phyloP scores from a whole-genome alignment of 2,797 vertebrate genomes.

The Babyrousa celebensis region DNA sequence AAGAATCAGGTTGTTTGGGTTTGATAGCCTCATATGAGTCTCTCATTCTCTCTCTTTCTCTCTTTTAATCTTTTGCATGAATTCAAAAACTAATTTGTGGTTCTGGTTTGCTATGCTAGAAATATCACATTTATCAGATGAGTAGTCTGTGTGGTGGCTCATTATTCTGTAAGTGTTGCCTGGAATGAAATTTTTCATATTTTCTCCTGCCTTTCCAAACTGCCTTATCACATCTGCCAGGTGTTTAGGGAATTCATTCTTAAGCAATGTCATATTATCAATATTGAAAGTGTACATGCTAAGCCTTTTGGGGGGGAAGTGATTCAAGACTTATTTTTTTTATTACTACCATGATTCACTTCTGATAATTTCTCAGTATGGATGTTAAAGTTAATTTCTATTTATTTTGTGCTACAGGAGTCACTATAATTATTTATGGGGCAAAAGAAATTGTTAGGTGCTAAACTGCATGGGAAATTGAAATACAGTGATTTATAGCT shows the following conservation, averaged over 20 bases:
- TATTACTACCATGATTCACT: not conserved
- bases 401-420: not conserved
- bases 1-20: not conserved
- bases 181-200: conserved; percentile 11
- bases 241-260: not conserved
- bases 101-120: not conserved
- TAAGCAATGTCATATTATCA: not conserved
- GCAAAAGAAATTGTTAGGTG: not conserved
- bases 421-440: not conserved
- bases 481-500: not conserved
- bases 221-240: not conserved
- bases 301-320: not conserved
- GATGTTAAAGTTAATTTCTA: conserved; percentile 37
- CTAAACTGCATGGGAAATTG: not conserved
- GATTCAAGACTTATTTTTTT: conserved; percentile 35
- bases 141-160: not conserved
- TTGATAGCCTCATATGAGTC: not conserved
- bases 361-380: not conserved
- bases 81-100: not conserved
- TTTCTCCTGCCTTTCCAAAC: conserved; percentile 24
- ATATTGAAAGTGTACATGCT: not conserved
- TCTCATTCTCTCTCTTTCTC: not conserved
- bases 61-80: not conserved
- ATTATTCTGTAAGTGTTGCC: not conserved
- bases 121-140: not conserved